Evolutionary conservation across 2,797 vertebrate genomes (phyloP).

Genomic region (Numenius phaeopus): DNA sequence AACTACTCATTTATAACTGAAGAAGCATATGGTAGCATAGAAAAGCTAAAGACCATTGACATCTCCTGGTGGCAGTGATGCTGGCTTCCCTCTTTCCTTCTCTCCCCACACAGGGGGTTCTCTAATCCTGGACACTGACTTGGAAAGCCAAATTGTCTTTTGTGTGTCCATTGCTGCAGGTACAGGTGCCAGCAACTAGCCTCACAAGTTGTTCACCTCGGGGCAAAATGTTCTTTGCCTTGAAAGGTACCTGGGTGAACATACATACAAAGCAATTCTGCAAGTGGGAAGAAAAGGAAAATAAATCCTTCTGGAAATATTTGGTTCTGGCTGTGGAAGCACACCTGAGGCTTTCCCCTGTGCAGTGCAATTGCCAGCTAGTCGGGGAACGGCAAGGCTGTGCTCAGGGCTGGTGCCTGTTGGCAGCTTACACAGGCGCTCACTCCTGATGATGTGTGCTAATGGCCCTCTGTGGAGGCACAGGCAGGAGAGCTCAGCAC

Average conservation of each 20-base stretch:
- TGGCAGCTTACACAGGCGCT: fast-evolving
- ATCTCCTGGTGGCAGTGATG: neutral
- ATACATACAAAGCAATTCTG: neutral
- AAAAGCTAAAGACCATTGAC: neutral
- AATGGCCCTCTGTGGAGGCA: neutral
- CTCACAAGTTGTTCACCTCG: fast-evolving
- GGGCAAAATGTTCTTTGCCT: neutral
- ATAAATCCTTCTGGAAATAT: neutral
- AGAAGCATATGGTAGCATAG: neutral
- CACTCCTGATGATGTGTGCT: fast-evolving
- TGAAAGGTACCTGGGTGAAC: neutral
- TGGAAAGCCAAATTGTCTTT: neutral
- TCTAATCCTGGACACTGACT: neutral
- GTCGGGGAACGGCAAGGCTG: fast-evolving
- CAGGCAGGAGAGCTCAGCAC: neutral
- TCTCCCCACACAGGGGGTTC: neutral
- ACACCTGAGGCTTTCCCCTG: neutral
- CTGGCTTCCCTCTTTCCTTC: neutral
- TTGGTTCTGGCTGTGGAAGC: neutral
- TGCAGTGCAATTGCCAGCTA: neutral
- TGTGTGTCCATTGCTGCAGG: neutral
- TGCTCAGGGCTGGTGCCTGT: neutral
- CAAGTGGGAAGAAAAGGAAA: neutral
- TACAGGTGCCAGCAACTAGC: neutral
- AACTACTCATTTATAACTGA: neutral